Evolutionary conservation across 92 coral and sea anemone genomes (phyloP).

Genomic region (Micromussa lordhowensis): DNA sequence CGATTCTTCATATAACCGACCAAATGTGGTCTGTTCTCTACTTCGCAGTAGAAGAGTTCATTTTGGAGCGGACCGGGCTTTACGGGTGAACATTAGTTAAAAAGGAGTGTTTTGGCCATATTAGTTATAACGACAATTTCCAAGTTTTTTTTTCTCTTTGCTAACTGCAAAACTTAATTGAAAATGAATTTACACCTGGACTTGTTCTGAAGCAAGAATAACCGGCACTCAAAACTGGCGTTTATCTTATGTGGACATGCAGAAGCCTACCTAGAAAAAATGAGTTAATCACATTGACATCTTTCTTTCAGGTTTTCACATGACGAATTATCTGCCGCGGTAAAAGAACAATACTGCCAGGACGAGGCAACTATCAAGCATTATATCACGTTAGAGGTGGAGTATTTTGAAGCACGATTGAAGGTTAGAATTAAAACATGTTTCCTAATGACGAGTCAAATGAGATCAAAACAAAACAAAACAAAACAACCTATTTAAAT

Average conservation of each 20-base stretch:
- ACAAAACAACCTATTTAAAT: not conserved
- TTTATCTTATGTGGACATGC: too few species aligned
- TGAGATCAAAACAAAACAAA: not conserved
- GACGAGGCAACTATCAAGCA: constrained; percentile 59
- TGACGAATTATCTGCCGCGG: constrained; percentile 82
- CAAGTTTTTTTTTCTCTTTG: not conserved
- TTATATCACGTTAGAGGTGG: constrained; percentile 60
- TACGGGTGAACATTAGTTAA: constrained; percentile 66
- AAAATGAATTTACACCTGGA: not conserved
- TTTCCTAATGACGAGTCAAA: not conserved
- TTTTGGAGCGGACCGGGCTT: constrained; percentile 81
- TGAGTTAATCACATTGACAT: not conserved
- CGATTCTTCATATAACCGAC: constrained; percentile 73
- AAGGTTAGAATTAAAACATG: constrained; percentile 46
- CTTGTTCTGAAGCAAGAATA: too few species aligned
- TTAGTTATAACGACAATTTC: not conserved
- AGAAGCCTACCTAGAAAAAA: not conserved
- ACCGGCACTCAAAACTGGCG: not conserved
- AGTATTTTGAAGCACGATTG: constrained; percentile 73
- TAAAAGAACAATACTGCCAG: constrained; percentile 67
- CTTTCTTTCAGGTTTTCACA: constrained; percentile 73
- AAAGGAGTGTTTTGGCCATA: not conserved
- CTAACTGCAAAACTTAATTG: not conserved
- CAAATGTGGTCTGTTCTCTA: constrained; percentile 88
- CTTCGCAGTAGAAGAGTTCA: constrained; percentile 89